Conservation (phyloP, 2,113 vertebrate genomes). For the Ramphastos sulfuratus region DNA sequence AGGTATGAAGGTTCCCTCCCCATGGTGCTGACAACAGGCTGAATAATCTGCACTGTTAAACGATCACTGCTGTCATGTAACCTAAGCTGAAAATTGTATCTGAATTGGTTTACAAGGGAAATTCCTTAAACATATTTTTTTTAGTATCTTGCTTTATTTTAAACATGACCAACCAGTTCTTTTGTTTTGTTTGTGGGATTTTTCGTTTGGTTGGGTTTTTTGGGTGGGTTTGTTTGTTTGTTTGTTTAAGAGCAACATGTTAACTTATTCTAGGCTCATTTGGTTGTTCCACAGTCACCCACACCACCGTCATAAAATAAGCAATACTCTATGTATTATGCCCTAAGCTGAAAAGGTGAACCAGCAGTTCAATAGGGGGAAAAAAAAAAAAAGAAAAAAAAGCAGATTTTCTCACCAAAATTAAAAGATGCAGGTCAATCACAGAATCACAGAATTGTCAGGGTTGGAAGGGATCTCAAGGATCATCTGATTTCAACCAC, state of each 20-base stretch:
- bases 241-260: neutral
- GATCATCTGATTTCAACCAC: no score
- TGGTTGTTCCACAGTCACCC: neutral
- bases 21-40: rapidly evolving
- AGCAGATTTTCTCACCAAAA: neutral
- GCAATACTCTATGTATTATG: neutral
- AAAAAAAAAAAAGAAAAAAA: neutral
- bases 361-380: neutral
- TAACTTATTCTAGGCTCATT: neutral
- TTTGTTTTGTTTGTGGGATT: no score
- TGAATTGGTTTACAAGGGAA: neutral
- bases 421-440: neutral
- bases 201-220: no score
- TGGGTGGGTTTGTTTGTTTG: no score
- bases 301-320: neutral
- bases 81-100: neutral
- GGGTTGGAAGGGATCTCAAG: no score
- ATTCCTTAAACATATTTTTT: neutral
- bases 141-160: neutral
- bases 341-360: neutral
- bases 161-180: neutral
- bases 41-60: neutral
- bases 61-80: neutral
- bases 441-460: no score
- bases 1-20: neutral